Conservation (phyloP, 2,888 invertebrate genomes). For the Sepioteuthis lessoniana region DNA sequence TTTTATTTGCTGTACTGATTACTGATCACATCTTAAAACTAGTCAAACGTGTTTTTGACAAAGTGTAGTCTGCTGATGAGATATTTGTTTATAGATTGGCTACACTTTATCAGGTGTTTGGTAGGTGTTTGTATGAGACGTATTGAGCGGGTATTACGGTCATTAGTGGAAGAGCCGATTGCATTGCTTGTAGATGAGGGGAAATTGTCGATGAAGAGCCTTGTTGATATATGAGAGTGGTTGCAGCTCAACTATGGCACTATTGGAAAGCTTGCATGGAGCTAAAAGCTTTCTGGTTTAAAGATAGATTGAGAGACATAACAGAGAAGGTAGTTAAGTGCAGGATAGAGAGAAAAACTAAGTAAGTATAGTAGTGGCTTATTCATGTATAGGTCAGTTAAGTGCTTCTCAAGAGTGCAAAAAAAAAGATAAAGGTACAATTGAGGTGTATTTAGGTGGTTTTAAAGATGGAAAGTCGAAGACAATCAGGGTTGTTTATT, state of each 20-base stretch:
- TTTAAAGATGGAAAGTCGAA: neutral
- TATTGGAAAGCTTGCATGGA: conserved; percentile 3
- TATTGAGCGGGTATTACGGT: neutral
- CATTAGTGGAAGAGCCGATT: conserved; percentile 33
- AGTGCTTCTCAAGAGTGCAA: neutral
- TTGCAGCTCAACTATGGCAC: conserved; percentile 2
- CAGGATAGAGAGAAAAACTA: neutral
- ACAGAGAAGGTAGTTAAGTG: neutral
- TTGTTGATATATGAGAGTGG: conserved; percentile 33
- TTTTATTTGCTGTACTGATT: neutral
- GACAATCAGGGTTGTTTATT: neutral
- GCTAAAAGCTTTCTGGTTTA: neutral
- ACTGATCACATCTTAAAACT: conserved; percentile 1
- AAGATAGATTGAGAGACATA: neutral
- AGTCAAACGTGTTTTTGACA: conserved; percentile 33
- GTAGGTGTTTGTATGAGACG: neutral
- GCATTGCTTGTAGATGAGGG: neutral
- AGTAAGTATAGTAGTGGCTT: neutral
- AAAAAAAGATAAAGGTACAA: neutral
- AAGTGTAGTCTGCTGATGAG: neutral
- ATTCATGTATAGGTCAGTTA: conserved; percentile 33
- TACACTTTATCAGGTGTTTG: neutral
- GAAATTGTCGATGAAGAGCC: conserved; percentile 33
- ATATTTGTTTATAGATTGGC: conserved; percentile 33
- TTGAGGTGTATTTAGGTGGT: neutral